Conservation (phyloP, 2,797 vertebrate species). For the Cyprinella venusta region DNA sequence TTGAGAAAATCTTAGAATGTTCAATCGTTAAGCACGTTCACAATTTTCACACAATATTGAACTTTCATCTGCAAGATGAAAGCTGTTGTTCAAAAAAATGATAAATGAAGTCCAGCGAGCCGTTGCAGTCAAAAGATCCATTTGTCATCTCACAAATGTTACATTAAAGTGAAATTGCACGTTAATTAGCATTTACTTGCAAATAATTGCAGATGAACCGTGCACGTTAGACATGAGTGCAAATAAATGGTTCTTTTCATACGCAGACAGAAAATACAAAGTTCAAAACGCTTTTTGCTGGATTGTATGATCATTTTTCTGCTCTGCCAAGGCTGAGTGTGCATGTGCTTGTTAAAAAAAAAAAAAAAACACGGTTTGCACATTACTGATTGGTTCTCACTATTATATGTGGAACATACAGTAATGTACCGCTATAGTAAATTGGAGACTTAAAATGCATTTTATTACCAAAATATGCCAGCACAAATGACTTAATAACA, state of each 20-base stretch:
- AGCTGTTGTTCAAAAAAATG: not conserved
- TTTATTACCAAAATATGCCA: not conserved
- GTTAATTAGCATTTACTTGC: not conserved
- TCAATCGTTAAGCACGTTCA: not conserved
- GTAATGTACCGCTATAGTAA: not conserved
- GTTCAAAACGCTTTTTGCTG: not conserved
- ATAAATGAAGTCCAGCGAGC: not conserved
- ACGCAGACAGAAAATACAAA: not conserved
- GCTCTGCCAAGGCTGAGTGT: no score
- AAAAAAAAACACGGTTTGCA: not conserved
- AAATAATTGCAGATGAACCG: not conserved
- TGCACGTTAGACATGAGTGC: not conserved
- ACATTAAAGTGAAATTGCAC: not conserved
- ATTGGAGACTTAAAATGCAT: not conserved
- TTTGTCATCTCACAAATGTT: not conserved
- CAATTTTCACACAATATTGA: not conserved
- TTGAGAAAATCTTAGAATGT: conserved; percentile 2
- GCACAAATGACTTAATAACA: not conserved
- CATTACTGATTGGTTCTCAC: no score
- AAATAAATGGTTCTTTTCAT: no score
- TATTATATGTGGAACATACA: not conserved
- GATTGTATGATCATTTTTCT: not conserved
- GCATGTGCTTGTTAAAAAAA: no score
- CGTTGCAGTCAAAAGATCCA: not conserved
- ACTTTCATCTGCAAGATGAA: not conserved